Evolutionary conservation across 2,888 invertebrate genomes (phyloP).

Genomic region (Neria commutata): DNA sequence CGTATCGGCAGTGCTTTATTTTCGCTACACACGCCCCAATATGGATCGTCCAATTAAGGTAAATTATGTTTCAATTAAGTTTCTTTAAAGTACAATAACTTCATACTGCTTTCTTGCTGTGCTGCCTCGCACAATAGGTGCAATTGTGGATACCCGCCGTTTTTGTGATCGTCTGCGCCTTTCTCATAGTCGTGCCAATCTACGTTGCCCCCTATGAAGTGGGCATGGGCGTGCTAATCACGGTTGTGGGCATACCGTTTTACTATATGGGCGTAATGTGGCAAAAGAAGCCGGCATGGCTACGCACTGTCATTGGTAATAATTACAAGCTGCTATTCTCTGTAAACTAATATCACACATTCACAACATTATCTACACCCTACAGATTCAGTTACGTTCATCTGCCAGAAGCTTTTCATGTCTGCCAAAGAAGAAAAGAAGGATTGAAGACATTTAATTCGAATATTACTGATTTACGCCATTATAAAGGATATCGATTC

Average conservation of each 20-base stretch:
- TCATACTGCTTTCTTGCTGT: conserved; percentile 3
- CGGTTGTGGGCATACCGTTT: conserved; percentile 82
- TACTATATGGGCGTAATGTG: conserved; percentile 76
- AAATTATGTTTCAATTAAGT: conserved; percentile 35
- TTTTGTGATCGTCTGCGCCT: conserved; percentile 78
- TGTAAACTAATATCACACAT: background rate
- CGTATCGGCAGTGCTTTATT: conserved; percentile 82
- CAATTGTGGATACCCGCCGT: conserved; percentile 75
- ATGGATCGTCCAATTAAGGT: conserved; percentile 86
- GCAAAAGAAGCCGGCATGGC: conserved; percentile 69
- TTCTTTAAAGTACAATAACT: conserved; percentile 4
- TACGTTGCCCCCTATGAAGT: conserved; percentile 82
- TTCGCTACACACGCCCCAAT: conserved; percentile 80
- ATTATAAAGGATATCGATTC: no score
- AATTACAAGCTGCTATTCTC: background rate
- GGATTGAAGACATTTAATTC: conserved; percentile 46
- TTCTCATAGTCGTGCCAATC: conserved; percentile 79
- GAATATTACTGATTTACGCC: no score
- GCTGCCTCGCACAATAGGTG: conserved; percentile 70
- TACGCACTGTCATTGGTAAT: conserved; percentile 70
- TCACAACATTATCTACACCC: conserved; percentile 7
- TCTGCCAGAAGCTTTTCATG: conserved; percentile 67
- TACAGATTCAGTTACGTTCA: conserved; percentile 49
- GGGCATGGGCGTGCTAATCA: conserved; percentile 77
- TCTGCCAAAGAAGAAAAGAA: conserved; percentile 76